Evolutionary conservation across 2,888 invertebrate species (phyloP).

Genomic region (Hydropsyche betteni): DNA sequence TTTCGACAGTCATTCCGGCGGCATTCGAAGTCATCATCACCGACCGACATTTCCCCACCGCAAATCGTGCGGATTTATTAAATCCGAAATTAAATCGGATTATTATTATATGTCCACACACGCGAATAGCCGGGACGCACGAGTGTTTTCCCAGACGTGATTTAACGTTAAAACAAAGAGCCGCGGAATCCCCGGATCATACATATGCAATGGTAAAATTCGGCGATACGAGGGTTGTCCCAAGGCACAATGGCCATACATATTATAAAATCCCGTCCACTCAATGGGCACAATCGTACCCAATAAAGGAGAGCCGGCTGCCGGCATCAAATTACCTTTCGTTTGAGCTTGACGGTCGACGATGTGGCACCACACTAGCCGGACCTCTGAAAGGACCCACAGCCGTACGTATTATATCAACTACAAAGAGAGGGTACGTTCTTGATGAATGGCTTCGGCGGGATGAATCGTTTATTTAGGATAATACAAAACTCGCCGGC

Average conservation of each 20-base stretch:
- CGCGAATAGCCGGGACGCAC: too few relatives aligned
- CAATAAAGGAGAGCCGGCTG: slow-evolving; percentile 17
- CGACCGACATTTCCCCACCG: too few relatives aligned
- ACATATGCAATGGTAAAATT: too few relatives aligned
- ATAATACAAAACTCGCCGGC: slow-evolving; percentile 23
- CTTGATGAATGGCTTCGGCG: slow-evolving; percentile 17
- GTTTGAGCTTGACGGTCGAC: background rate
- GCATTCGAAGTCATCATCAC: too few relatives aligned
- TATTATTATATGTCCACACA: too few relatives aligned
- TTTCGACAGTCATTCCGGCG: too few relatives aligned
- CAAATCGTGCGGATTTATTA: too few relatives aligned
- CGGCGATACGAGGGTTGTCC: too few relatives aligned
- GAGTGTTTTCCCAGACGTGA: too few relatives aligned
- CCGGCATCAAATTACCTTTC: slow-evolving; percentile 26
- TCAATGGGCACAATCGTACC: slow-evolving; percentile 24
- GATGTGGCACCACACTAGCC: background rate
- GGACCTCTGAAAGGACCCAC: slow-evolving; percentile 23
- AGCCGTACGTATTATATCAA: background rate
- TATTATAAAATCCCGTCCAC: background rate
- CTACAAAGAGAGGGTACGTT: background rate
- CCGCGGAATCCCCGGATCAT: too few relatives aligned
- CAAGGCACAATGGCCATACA: slow-evolving; percentile 3
- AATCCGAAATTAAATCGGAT: too few relatives aligned
- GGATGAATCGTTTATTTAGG: slow-evolving; percentile 31
- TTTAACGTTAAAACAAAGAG: too few relatives aligned